These are phyloP conservation scores for Phataginus tricuspis DNA, from an alignment of 2,797 vertebrate genomes.

Conservation along the genomic window DNA sequence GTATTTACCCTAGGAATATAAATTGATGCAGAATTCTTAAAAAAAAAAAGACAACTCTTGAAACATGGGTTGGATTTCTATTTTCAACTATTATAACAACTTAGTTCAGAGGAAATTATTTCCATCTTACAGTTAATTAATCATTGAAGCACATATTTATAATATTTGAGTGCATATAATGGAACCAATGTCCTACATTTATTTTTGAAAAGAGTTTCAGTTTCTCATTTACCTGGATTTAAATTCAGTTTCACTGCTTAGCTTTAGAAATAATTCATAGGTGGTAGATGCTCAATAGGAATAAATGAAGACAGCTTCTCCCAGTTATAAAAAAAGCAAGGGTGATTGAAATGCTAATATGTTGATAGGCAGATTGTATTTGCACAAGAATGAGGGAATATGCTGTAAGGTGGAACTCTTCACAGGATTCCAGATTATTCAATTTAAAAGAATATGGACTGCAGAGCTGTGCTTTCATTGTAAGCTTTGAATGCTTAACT, in stretches of 20 bases:
- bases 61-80: slow-evolving; percentile 59
- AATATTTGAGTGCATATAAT: slow-evolving; percentile 68
- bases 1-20: slow-evolving; percentile 83
- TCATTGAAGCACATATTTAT: slow-evolving; percentile 63
- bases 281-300: slow-evolving; percentile 70
- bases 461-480: slow-evolving; percentile 61
- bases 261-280: slow-evolving; percentile 80
- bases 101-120: slow-evolving; percentile 62
- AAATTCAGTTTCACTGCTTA: slow-evolving; percentile 79
- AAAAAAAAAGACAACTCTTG: slow-evolving; percentile 61
- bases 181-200: slow-evolving; percentile 68
- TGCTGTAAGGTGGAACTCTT: slow-evolving; percentile 61
- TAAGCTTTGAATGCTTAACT: slow-evolving; percentile 64
- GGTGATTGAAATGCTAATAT: slow-evolving; percentile 75
- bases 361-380: slow-evolving; percentile 74
- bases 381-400: slow-evolving; percentile 69
- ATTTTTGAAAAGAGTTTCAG: slow-evolving; percentile 74
- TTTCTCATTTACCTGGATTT: slow-evolving; percentile 76
- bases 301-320: slow-evolving; percentile 79
- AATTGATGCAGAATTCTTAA: slow-evolving; percentile 77
- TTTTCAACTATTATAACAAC: slow-evolving; percentile 55
- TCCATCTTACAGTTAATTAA: slow-evolving; percentile 65
- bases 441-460: slow-evolving; percentile 63
- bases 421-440: slow-evolving; percentile 69
- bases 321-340: slow-evolving; percentile 67